Evolutionary conservation across 1,140 invertebrate species (phyloP), one percentile per base, ranked within the genome.

Genomic region (Cataglyphis hispanica): DNA sequence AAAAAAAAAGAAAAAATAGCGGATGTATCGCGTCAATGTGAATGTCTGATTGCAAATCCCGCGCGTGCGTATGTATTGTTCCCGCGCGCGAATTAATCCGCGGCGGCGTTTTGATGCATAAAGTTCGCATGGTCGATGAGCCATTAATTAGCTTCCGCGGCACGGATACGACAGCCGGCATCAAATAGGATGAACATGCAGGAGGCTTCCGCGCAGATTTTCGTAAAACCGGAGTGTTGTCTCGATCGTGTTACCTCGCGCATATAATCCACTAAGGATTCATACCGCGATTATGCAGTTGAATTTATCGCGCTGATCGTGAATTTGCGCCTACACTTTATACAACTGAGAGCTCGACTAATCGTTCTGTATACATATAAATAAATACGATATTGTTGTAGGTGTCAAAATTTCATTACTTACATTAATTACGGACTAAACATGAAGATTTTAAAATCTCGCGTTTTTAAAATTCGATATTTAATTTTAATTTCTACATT

Each of bases 101-200:
- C 77, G 60, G 84, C 84, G 87, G 84, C 84, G 87, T 89, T 89
- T 89, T 83, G 84, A 86, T 77, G 87, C 87, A 89, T 89, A 86
- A 89, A 89, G 87, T 89, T 86, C 64, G 70, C 58, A 58, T 53
- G 56, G 76, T 89, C 88, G 87, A 89, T 89, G 88, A 89, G 88
- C 88, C 77, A 74, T 89, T 89, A 89, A 89, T 89, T 89, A 89
- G 84, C 87, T 86, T 89, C 87, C 76, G 25, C 87, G 76, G 85
- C 88, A 89, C 88, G 88, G 87, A 89, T 87, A 84, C 84, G 50
- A 58, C 84, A 63, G 70, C 67, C 70, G 61, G 87, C 11, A 89
- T 89, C 88, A 89, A 89, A 89, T 64, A 77, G 88, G 69, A 89
- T 86, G 87, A 89, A 89, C 70, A n/a, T 61, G 84, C 46, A 19